Evolutionary conservation across 2,888 invertebrate species (phyloP), one percentile per base, ranked within the genome.

Genomic region (Drosophila lacicola): DNA sequence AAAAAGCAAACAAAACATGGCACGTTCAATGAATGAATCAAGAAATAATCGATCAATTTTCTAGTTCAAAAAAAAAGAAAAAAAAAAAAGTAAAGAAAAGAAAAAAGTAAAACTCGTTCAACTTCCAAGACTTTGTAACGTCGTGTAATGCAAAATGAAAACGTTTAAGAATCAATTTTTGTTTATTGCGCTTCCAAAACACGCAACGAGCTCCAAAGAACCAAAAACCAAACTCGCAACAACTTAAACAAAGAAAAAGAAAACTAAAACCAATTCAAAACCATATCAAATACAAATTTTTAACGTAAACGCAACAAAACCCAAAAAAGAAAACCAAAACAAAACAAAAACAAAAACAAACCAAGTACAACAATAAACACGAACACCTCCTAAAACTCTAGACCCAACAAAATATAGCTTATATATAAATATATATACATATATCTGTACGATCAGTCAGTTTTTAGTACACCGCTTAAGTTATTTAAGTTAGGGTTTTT

Each of bases 1-100:
- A 33, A 53, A 29, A 25, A 29, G 29, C 29, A 36, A 74, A 67
- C 56, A 73, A 82, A 88, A 82, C 82, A 88, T 83, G 82, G 82
- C 82, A 83, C 82, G 88, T 74, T 79, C 11, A 61, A 65, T 44
- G 55, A 75, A 70, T 76, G 42, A 60, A 70, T 53, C 21, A 57
- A 49, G n/a, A 36, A 57, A 54, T 34, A 53, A 61, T 57, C 51
- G 19, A 57, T 41, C 3, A 42, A 45, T 42, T 45, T 47, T 33
- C 13, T 44, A 36, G 53, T 39, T 8, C 1, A 6, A 25, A 25
- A 21, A 49, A 25, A 36, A 51, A 13, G 4, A 5, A 37, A 14
- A 4, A 10, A 6, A n/a, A 14, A 14, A 2, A 44, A 10, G 25
- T 50, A 65, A 14, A 3, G 8, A 14, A 14, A 44, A 10, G 25